Conservation (phyloP, 2,888 invertebrate genomes). For the Morinoia aosen region DNA sequence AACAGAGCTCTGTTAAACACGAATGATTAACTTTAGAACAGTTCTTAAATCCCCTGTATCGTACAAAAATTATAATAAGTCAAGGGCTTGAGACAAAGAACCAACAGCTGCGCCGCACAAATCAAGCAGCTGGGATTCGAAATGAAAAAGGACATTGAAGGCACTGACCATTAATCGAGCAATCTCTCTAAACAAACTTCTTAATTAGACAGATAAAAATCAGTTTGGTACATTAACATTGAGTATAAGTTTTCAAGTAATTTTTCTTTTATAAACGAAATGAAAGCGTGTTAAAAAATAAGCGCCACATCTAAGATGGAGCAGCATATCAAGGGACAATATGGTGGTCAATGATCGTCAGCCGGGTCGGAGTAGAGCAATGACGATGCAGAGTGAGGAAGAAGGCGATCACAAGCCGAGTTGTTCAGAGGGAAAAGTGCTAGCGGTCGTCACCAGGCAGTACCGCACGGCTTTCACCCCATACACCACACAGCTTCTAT, state of each 20-base stretch:
- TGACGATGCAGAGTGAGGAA: background rate
- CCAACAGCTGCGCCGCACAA: background rate
- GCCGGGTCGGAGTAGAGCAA: background rate
- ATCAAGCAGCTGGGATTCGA: too few species aligned
- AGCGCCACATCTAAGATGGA: background rate
- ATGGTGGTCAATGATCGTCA: background rate
- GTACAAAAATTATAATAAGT: background rate
- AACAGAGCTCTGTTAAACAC: too few species aligned
- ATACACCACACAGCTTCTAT: background rate
- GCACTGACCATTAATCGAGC: background rate
- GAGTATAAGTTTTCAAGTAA: too few species aligned
- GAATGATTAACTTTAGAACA: background rate
- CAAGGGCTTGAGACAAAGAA: background rate
- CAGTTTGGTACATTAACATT: too few species aligned
- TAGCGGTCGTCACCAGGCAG: constrained; percentile 1
- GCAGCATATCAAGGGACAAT: background rate
- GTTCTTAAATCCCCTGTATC: background rate
- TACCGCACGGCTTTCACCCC: constrained; percentile 13
- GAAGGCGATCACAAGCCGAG: background rate
- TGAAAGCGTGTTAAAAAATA: background rate
- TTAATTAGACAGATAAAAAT: too few species aligned
- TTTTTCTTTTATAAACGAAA: too few species aligned
- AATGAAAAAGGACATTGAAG: too few species aligned
- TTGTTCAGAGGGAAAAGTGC: background rate
- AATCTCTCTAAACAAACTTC: background rate